These are phyloP conservation scores for Hesperia comma DNA, from an alignment of 2,888 invertebrate species.

Conservation along the genomic window DNA sequence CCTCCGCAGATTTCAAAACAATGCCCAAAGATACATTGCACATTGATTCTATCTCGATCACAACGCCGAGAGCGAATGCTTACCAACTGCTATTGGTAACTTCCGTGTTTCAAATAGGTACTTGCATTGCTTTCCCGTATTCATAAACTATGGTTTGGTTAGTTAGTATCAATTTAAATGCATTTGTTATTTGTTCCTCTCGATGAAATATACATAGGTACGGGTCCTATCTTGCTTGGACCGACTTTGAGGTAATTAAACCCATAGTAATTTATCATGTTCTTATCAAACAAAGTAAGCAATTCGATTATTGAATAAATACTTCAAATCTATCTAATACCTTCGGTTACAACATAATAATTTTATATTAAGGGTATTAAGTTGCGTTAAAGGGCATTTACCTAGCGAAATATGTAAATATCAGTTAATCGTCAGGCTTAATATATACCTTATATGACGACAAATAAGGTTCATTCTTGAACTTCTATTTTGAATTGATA, in stretches of 20 bases:
- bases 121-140: too few species aligned
- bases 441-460: neutral
- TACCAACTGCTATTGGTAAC: neutral
- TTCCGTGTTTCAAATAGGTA: neutral
- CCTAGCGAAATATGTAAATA: neutral
- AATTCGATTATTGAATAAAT: too few species aligned
- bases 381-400: neutral
- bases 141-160: too few species aligned
- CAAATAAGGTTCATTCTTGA: neutral
- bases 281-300: too few species aligned
- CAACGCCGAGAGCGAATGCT: neutral
- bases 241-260: too few species aligned
- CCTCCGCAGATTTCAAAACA: constrained; percentile 1
- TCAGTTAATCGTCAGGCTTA: neutral
- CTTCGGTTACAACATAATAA: neutral
- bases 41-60: constrained; percentile 2
- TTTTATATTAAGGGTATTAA: neutral
- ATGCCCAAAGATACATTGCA: constrained; percentile 3
- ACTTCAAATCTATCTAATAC: neutral
- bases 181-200: too few species aligned
- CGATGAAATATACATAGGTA: too few species aligned
- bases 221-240: too few species aligned
- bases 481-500: neutral
- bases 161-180: too few species aligned
- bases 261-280: too few species aligned